These are phyloP conservation scores for Drosophila seguyi DNA, from an alignment of 1,140 invertebrate genomes.

Conservation along the genomic window DNA sequence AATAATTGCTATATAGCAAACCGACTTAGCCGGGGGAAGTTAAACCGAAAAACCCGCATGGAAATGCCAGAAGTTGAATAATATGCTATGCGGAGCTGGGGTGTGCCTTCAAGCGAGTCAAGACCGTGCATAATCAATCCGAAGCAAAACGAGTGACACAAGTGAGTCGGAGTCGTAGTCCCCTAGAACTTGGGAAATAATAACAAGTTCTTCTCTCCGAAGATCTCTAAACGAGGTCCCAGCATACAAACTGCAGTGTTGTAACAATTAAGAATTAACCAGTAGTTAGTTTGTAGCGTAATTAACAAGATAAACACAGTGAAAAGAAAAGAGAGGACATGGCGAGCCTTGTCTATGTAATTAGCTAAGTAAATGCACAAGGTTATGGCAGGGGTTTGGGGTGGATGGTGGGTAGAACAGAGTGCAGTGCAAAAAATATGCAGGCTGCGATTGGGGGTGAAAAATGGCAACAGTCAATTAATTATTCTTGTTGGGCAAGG, in stretches of 20 bases:
- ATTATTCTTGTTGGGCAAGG: conserved; percentile 33
- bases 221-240: conserved; percentile 19
- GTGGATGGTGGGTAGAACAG: not conserved
- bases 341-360: conserved; percentile 23
- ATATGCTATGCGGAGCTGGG: conserved; percentile 18
- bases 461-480: conserved; percentile 20
- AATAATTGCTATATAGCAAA: conserved; percentile 43
- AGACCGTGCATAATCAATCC: conserved; percentile 75
- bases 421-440: conserved; percentile 32
- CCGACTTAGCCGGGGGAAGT: conserved; percentile 33
- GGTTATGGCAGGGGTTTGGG: not conserved
- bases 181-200: conserved; percentile 38
- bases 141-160: conserved; percentile 50
- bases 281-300: conserved; percentile 68
- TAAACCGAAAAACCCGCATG: conserved; percentile 66
- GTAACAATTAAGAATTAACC: conserved; percentile 78
- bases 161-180: conserved; percentile 35
- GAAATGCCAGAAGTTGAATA: conserved; percentile 53
- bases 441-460: conserved; percentile 15
- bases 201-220: conserved; percentile 31
- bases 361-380: conserved; percentile 38
- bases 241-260: conserved; percentile 52
- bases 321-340: conserved; percentile 15
- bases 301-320: conserved; percentile 74
- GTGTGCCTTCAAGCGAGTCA: conserved; percentile 54